A percentile compares a stretch with the other conserved stretches of the same genome.
Conservation (phyloP, 2,113 vertebrate species). For the Lampris incognitus region DNA sequence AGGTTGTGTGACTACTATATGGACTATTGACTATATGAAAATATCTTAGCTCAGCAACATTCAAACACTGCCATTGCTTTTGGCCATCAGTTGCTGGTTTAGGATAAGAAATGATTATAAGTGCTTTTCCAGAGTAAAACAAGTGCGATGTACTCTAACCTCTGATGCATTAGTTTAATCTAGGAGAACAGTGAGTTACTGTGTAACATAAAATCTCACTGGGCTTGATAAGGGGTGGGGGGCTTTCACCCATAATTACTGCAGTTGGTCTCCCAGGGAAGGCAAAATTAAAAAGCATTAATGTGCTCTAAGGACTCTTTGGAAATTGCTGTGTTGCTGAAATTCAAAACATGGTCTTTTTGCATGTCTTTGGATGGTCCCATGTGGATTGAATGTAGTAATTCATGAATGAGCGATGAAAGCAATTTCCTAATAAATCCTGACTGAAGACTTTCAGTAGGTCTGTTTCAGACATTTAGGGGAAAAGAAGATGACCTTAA, state of each 20-base stretch:
- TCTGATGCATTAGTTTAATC: constrained; percentile 49
- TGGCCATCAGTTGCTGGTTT: constrained; percentile 14
- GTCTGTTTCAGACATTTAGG: background rate
- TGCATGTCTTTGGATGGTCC: background rate
- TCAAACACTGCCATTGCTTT: constrained; percentile 16
- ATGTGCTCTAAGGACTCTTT: constrained; percentile 21
- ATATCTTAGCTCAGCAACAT: constrained; percentile 8
- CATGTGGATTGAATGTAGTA: background rate
- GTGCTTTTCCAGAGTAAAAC: background rate
- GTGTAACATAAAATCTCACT: constrained; percentile 18
- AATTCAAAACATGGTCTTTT: constrained; percentile 1
- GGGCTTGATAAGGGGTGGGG: constrained; percentile 1
- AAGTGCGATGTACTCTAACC: constrained; percentile 18
- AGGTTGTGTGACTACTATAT: background rate
- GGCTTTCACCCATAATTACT: constrained; percentile 15
- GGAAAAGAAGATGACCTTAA: background rate
- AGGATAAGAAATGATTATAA: constrained; percentile 11
- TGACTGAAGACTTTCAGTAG: background rate
- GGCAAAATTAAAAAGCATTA: constrained; percentile 12
- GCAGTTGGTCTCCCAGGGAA: constrained; percentile 29
- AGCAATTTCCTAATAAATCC: background rate
- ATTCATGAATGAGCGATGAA: constrained; percentile 1
- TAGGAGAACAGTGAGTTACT: constrained; percentile 18
- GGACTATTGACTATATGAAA: background rate
- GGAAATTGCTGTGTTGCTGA: constrained; percentile 27